Conservation (phyloP, 2,888 invertebrate genomes). For the Cryptocheilus praepositus region DNA sequence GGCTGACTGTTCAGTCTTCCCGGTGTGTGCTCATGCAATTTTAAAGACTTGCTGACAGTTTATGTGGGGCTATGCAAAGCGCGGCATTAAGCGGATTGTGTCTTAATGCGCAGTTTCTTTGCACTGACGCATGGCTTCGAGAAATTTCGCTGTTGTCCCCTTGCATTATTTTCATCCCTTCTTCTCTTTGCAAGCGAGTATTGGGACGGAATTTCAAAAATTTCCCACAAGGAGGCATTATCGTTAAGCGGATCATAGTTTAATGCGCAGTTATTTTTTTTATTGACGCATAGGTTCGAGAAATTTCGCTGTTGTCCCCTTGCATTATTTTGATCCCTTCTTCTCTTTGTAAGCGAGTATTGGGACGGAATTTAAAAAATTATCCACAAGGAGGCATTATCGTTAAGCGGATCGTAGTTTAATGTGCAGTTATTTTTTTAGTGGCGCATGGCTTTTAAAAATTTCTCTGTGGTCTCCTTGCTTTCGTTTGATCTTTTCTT, state of each 20-base stretch:
- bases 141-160: neutral
- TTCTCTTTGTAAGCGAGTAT: too few species aligned
- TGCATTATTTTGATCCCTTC: neutral
- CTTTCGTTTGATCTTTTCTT: neutral
- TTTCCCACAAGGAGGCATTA: too few species aligned
- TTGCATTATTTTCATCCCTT: neutral
- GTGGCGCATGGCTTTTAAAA: neutral
- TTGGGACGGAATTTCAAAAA: too few species aligned
- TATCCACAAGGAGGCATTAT: too few species aligned
- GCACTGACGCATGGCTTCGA: neutral
- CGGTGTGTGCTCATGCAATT: conserved; percentile 19
- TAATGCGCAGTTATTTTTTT: neutral
- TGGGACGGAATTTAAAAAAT: too few species aligned
- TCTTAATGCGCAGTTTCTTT: neutral
- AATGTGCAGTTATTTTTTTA: neutral
- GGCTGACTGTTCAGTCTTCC: neutral
- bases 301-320: neutral
- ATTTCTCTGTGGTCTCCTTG: neutral
- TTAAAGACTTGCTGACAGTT: conserved; percentile 22
- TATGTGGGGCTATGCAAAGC: neutral
- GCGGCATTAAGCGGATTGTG: too few species aligned
- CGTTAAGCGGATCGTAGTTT: too few species aligned
- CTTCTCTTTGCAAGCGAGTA: too few species aligned
- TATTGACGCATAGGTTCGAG: neutral
- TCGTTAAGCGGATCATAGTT: too few species aligned